Conservation (phyloP, 2,888 invertebrate species). For the Scaptomyza cyrtandrae region DNA sequence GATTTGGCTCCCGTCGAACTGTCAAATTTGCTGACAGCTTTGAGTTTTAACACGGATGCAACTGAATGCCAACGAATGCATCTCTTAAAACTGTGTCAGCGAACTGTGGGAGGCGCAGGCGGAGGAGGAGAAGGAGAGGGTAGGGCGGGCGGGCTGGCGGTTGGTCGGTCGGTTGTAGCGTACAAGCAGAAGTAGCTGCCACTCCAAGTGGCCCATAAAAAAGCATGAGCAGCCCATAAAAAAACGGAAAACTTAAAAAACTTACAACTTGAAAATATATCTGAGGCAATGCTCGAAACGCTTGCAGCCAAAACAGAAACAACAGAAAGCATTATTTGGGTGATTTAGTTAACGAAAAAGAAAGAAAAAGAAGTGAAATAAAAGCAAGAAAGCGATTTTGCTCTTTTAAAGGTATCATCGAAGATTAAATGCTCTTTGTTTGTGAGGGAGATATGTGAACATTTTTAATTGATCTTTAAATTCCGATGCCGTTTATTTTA, state of each 20-base stretch:
- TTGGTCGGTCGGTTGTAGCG: conserved; percentile 12
- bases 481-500: too few species aligned
- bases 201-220: conserved; percentile 53
- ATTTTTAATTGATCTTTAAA: too few species aligned
- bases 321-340: conserved; percentile 34
- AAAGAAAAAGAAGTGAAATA: conserved; percentile 21
- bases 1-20: conserved; percentile 54
- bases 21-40: conserved; percentile 76
- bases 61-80: conserved; percentile 46
- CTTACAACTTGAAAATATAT: conserved; percentile 45
- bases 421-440: conserved; percentile 12
- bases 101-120: conserved; percentile 25
- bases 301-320: conserved; percentile 13
- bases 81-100: conserved; percentile 52
- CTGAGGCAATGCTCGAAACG: conserved; percentile 36
- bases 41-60: conserved; percentile 48
- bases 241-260: conserved; percentile 43
- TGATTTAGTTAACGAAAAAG: conserved; percentile 38
- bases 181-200: conserved; percentile 38
- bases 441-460: too few species aligned
- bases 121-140: not conserved
- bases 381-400: conserved; percentile 23
- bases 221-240: conserved; percentile 56
- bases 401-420: not conserved
- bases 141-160: not conserved